These are phyloP conservation scores for Eilema caniola DNA, from an alignment of 2,888 invertebrate species.

Conservation along the genomic window DNA sequence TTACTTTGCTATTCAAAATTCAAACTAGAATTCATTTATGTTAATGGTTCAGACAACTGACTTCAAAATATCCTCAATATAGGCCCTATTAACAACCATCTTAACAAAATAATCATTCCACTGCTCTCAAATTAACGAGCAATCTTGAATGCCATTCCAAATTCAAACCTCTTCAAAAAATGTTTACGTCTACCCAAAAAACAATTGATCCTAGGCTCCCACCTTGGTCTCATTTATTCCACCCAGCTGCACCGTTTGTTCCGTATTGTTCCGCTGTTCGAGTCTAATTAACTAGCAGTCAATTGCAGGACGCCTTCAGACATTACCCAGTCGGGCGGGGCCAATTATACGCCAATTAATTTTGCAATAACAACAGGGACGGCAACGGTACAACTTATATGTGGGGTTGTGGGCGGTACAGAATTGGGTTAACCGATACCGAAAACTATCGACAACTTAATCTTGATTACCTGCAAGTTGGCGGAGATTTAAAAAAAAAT, in stretches of 20 bases:
- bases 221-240: slow-evolving; percentile 55
- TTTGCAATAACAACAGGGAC: slow-evolving; percentile 75
- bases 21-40: background rate
- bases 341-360: slow-evolving; percentile 85
- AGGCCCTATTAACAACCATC: background rate
- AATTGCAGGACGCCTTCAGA: slow-evolving; percentile 82
- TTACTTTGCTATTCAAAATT: background rate
- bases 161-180: slow-evolving; percentile 12
- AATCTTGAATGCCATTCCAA: background rate
- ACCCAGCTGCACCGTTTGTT: slow-evolving; percentile 60
- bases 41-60: background rate
- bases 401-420: slow-evolving; percentile 27
- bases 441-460: background rate
- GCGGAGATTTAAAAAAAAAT: background rate
- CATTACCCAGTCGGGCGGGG: slow-evolving; percentile 71
- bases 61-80: background rate
- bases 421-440: slow-evolving; percentile 22
- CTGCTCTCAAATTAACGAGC: slow-evolving; percentile 6
- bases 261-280: slow-evolving; percentile 70
- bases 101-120: slow-evolving; percentile 2
- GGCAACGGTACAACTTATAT: slow-evolving; percentile 34
- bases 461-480: background rate
- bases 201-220: slow-evolving; percentile 22
- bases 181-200: slow-evolving; percentile 19
- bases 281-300: slow-evolving; percentile 83